Conservation (phyloP, 2,797 vertebrate genomes). For the Nyctalus aviator region DNA sequence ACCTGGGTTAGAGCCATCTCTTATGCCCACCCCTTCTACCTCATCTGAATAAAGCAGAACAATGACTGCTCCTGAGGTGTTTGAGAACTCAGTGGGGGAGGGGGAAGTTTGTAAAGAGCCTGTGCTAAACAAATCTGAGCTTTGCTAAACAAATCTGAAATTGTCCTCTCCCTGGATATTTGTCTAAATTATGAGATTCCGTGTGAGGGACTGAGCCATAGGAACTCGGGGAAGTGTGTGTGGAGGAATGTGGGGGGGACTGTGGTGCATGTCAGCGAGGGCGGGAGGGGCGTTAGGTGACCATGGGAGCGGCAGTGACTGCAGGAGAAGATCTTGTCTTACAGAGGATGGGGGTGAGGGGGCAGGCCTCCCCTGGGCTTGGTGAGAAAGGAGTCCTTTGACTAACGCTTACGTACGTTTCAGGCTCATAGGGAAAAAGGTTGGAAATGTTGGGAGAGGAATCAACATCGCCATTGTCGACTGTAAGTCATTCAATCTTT, state of each 20-base stretch:
- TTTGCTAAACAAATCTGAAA: background rate
- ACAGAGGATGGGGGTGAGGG: background rate
- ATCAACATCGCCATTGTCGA: constrained; percentile 88
- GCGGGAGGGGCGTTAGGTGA: background rate
- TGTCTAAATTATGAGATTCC: background rate
- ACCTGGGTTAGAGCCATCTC: background rate
- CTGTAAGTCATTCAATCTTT: constrained; percentile 83
- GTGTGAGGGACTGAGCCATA: background rate
- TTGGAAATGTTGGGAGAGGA: constrained; percentile 82
- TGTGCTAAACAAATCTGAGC: background rate
- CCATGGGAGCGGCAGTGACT: no score
- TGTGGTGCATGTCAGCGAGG: rapidly evolving
- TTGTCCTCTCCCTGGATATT: background rate
- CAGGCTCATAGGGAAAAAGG: constrained; percentile 85
- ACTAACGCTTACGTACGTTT: constrained; percentile 74
- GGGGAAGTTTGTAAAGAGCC: background rate
- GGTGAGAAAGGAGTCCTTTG: background rate
- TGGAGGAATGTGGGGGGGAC: background rate
- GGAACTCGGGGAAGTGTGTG: background rate
- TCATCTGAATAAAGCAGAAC: background rate
- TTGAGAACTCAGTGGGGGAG: background rate
- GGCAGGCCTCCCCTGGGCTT: background rate
- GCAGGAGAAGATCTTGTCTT: no score
- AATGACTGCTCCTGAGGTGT: background rate
- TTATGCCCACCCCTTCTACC: background rate